Percentiles rank a stretch among this genome's conserved stretches.
Conservation (phyloP, 1,140 invertebrate genomes). For the Frieseomelitta varia region DNA sequence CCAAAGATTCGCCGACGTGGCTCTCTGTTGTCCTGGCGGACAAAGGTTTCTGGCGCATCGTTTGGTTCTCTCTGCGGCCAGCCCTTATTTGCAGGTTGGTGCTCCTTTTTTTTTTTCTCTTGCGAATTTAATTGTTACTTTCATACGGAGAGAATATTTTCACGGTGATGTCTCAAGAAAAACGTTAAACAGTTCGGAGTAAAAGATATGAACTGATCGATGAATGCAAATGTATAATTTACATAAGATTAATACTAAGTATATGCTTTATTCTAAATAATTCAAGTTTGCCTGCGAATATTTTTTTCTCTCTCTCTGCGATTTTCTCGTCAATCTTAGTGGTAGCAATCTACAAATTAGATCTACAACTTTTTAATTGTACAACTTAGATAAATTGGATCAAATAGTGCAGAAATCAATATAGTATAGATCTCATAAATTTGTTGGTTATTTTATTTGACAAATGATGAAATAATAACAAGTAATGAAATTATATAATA, state of each 20-base stretch:
- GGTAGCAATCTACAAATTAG: too few species aligned
- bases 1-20: constrained; percentile 76
- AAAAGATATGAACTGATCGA: not conserved
- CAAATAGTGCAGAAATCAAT: too few species aligned
- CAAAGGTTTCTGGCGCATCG: constrained; percentile 78
- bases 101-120: not conserved
- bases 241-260: too few species aligned
- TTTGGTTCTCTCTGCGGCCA: constrained; percentile 76
- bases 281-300: not conserved
- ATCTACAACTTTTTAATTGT: too few species aligned
- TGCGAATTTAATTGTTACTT: not conserved
- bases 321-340: too few species aligned
- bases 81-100: constrained; percentile 76
- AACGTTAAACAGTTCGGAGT: not conserved
- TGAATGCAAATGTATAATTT: not conserved
- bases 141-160: not conserved
- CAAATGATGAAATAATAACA: too few species aligned
- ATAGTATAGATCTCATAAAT: too few species aligned
- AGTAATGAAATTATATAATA: too few species aligned
- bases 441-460: too few species aligned
- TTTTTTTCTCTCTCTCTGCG: not conserved
- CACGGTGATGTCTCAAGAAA: not conserved
- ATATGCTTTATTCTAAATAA: not conserved
- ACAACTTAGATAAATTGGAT: too few species aligned
- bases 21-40: constrained; percentile 74